Conservation (phyloP, 2,113 vertebrate genomes). For the Eptatretus burgeri region DNA sequence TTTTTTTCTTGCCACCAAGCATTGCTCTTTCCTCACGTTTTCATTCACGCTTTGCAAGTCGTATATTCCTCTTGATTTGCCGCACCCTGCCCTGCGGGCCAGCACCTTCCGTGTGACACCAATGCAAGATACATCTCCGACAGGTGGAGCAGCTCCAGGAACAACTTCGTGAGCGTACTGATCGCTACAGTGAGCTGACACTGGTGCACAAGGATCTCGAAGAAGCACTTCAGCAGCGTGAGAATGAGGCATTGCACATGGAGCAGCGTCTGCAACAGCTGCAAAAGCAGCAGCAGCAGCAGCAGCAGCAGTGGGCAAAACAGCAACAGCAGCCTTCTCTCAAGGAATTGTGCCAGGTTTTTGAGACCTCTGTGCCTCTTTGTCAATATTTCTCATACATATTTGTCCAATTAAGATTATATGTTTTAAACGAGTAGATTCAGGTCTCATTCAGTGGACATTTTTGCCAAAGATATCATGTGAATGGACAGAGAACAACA, state of each 20-base stretch:
- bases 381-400: too few relatives aligned
- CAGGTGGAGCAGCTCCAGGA: constrained; percentile 51
- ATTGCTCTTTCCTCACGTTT: too few relatives aligned
- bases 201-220: constrained; percentile 33
- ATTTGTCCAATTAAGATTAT: too few relatives aligned
- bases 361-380: too few relatives aligned
- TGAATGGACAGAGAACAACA: background rate
- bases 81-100: too few relatives aligned
- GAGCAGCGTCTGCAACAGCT: constrained; percentile 13
- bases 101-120: too few relatives aligned
- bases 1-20: too few relatives aligned
- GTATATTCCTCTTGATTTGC: too few relatives aligned
- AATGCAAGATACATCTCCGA: background rate
- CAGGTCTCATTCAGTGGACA: too few relatives aligned
- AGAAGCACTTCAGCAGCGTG: constrained; percentile 25
- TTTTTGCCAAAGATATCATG: background rate
- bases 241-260: constrained; percentile 29
- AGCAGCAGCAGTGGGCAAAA: constrained; percentile 25
- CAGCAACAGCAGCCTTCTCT: constrained; percentile 17
- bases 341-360: too few relatives aligned
- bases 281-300: constrained; percentile 13
- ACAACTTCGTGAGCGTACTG: constrained; percentile 36
- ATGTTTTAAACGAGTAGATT: too few relatives aligned
- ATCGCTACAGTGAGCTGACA: constrained; percentile 30
- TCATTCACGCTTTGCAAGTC: too few relatives aligned